Evolutionary conservation across 2,888 invertebrate species (phyloP).

Genomic region (Aphodius sticticus): DNA sequence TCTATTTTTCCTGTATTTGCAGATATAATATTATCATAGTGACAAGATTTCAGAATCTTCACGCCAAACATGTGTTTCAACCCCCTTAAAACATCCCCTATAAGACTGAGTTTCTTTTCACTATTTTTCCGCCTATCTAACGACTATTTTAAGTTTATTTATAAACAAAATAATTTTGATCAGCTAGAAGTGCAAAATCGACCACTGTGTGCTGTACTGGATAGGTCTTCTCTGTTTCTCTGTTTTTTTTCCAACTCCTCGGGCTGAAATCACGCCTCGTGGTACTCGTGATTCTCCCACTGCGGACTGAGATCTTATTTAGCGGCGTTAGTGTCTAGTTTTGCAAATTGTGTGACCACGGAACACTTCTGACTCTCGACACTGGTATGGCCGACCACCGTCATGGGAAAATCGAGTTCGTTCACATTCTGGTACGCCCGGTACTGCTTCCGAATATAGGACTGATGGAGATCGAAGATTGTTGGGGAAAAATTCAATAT

Average conservation of each 20-base stretch:
- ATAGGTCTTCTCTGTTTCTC: constrained; percentile 8
- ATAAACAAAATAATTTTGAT: too few species aligned
- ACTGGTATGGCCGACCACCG: constrained; percentile 6
- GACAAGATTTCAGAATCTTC: too few species aligned
- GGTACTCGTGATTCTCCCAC: constrained; percentile 49
- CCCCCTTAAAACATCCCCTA: too few species aligned
- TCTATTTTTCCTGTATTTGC: too few species aligned
- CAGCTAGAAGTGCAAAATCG: too few species aligned
- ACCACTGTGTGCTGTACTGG: background rate
- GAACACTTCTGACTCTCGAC: constrained; percentile 35
- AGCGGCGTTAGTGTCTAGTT: constrained; percentile 45
- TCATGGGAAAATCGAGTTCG: constrained; percentile 32
- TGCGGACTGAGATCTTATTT: constrained; percentile 50
- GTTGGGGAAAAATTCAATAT: background rate
- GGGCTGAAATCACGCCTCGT: constrained; percentile 49
- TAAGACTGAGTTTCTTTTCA: too few species aligned
- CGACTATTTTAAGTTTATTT: too few species aligned
- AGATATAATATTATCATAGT: too few species aligned
- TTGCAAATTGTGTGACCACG: constrained; percentile 47
- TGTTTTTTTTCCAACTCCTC: constrained; percentile 38
- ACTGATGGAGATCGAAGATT: background rate
- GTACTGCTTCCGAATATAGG: background rate
- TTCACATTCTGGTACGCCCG: constrained; percentile 25
- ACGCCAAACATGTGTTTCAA: too few species aligned
- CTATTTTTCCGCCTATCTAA: too few species aligned